These are phyloP conservation scores for Cheirogaleus medius DNA, from an alignment of 2,113 vertebrate genomes.

Conservation along the genomic window DNA sequence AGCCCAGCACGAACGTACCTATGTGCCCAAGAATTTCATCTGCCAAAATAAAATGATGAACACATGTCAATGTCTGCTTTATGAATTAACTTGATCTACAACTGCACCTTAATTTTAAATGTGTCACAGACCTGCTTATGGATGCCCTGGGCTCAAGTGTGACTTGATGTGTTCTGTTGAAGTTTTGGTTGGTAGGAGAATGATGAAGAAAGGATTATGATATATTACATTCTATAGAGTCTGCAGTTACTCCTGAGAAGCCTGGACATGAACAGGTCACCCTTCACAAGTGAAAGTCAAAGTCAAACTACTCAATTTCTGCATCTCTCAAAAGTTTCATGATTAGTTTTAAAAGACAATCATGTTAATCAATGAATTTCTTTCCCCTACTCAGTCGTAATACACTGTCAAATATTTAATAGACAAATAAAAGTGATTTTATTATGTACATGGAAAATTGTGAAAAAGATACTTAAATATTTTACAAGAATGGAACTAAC, in stretches of 20 bases:
- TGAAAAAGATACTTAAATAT: not conserved
- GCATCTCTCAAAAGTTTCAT: not conserved
- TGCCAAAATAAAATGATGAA: slow-evolving; percentile 5
- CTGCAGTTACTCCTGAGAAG: not conserved
- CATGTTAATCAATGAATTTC: not conserved
- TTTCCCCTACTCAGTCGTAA: not conserved
- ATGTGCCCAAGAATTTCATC: not conserved
- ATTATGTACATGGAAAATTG: not conserved
- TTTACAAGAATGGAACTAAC: not conserved
- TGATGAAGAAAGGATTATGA: not conserved
- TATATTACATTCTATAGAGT: not conserved
- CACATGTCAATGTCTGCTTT: not conserved
- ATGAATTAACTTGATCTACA: not conserved
- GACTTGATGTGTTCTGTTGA: not conserved
- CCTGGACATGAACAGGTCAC: not conserved
- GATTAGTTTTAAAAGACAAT: not conserved
- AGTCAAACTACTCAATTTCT: not conserved
- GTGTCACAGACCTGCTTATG: not conserved
- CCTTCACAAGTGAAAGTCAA: not conserved
- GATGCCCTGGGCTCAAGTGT: not conserved
- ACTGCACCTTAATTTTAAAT: not conserved
- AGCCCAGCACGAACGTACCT: not conserved
- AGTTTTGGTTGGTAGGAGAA: not conserved
- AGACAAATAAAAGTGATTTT: not conserved
- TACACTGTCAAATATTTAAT: not conserved